Base-by-base conservation (phyloP, 2,113 vertebrate genomes). In the Potamarius usumacintae region DNA sequence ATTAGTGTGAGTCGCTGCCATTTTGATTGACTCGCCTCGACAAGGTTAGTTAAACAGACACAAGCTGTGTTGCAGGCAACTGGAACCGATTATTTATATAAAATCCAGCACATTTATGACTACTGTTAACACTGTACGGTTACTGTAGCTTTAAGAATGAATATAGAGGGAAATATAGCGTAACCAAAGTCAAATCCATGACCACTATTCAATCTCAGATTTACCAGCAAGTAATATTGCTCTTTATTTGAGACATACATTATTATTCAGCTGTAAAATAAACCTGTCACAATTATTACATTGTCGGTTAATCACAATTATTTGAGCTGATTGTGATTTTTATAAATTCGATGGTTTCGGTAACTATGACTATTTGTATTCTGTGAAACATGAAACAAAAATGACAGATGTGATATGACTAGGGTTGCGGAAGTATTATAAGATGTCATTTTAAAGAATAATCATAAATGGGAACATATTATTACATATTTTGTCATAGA, bases 1-100 rank as follows among this genome's bases (percentile, higher is more conserved):
- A 96, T 93, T 92, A 94, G 94, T 94, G 92, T 92, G 93, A 95
- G 93, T 93, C 93, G 95, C 91, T 86, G 92, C 69, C 86, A 48
- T 90, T 89, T 87, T 85, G 89, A 92, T 93, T 89, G 91, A 89
- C 90, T 86, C 90, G 89, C 90, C 92, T 87, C 7, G 85, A 94
- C 92, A 89, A 83, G 84, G 90, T 90, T 65, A 87, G 30, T 92
- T 91, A 92, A 92, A 92, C 92, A 94, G 92, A 95, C 93, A 93
- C 92, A 92, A 94, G 92, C 92, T 91, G 92, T 88, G 92, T 91
- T 82, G 89, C 81, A 90, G 89, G 92, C 93, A 91, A 92, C 89
- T 93, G 88, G 91, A 91, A 90, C 90, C 90, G 92, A 93, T 92
- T 92, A 94, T 92, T 92, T 90, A 91, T 85, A 11, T 91, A 93